Evolutionary conservation across 2,113 vertebrate species (phyloP), one percentile per base, ranked within the genome.

Genomic region (Onychorhynchus coronatus): DNA sequence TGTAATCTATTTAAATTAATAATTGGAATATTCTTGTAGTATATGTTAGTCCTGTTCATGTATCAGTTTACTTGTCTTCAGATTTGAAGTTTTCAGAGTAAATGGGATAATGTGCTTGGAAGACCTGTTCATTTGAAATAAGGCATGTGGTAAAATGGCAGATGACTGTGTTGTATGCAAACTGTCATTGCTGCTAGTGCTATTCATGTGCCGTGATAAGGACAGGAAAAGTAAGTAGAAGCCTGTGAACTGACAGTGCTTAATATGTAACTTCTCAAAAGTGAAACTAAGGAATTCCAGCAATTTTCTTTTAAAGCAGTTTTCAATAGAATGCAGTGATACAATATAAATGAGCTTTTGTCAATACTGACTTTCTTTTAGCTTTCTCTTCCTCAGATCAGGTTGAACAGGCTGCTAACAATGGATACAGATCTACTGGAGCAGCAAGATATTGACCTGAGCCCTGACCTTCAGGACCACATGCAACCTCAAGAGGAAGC

Each of bases 401-500:
- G 99, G 96, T 98, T 99, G 95, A 99, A 99, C 94, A 99, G 99
- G 91, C 97, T 99, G 93, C 97, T 99, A 89, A 99, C 99, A 65
- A 99, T 99, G 95, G 99, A 99, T 97, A 98, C 99, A 35, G 99
- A 99, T 97, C 97, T 99, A 44, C 96, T 99, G 97, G 99, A 99
- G 94, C 99, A 99, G 96, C 99, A 99, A 81, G 99, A 99, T 58
- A 98, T 98, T 72, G 99, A 99, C 90, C 97, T 99, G 93, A 99
- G 99, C 96, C 99, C 99, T 21, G 99, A 99, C 82, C 98, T 99
- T 82, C 99, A 99, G 97, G 99, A 99, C 68, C 98, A 98, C 30
- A 98, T 99, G 2, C 98, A 98, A 83, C 98, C 98, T 95, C 98
- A 98, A 59, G 98, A 99, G 85, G 98, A 99, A 61, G 98, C 97